These are phyloP conservation scores for Syngnathus scovelli DNA, from an alignment of 2,113 vertebrate species.

Conservation along the genomic window DNA sequence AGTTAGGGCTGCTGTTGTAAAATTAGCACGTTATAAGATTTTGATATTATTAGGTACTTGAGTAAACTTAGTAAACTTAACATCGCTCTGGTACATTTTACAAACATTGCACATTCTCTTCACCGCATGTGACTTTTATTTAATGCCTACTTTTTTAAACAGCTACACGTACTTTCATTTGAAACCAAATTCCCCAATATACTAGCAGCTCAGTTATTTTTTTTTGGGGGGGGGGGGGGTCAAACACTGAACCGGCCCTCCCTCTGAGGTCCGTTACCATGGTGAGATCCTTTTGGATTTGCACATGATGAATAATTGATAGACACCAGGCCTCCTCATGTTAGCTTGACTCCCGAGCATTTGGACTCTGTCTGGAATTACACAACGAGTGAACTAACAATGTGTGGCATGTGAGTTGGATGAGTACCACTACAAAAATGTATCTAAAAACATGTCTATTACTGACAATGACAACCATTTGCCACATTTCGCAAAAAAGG, in stretches of 20 bases:
- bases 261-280: slow-evolving; percentile 64
- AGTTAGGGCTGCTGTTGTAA: no score
- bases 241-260: slow-evolving; percentile 31
- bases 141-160: no score
- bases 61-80: background rate
- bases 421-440: no score
- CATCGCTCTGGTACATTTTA: background rate
- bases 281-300: slow-evolving; percentile 61
- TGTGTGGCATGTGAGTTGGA: no score
- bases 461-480: no score
- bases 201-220: background rate
- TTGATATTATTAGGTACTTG: background rate
- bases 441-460: no score
- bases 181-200: background rate
- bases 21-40: background rate
- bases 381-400: slow-evolving; percentile 6
- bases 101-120: background rate
- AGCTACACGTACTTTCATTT: no score
- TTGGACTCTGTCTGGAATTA: slow-evolving; percentile 5
- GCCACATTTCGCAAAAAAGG: no score
- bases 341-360: slow-evolving; percentile 49
- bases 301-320: slow-evolving; percentile 69
- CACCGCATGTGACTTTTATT: no score
- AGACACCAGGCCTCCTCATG: slow-evolving; percentile 49
- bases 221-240: background rate